Evolutionary conservation across 64 coral and sea anemone species (phyloP), one percentile per base, ranked within the genome.

Genomic region (Pocillopora damicornis): DNA sequence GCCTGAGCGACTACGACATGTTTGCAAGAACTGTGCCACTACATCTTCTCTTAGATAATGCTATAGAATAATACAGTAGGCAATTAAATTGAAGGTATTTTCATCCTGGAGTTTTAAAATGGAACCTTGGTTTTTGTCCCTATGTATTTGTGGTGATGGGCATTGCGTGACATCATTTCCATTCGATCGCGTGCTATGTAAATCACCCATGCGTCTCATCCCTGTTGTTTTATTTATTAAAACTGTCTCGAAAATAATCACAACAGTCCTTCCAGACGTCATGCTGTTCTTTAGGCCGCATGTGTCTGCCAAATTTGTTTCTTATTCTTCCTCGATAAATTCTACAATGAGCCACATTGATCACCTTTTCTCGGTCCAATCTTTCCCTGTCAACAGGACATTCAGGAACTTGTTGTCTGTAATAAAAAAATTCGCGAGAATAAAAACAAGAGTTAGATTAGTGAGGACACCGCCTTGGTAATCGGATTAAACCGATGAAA

Each of bases 311-410:
- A 37, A 45, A 82, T 42, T 66, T 17, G 37, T 65, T 16, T 16
- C 9, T 82, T 36, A 45, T 66, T 82, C 38, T 42, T 38, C 15
- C 38, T 15, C 42, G 35, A 16, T 37, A 81, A 60, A 36, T 13
- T 75, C 37, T 57, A 4, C 18, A 22, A 13, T 11, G n/a, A 56
- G 36, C 1, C 56, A 81, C 69, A 26, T 37, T 14, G 11, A 57
- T 85, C 68, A 85, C 81, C 81, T 85, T 85, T n/a, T 85, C 81
- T 72, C 63, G 81, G 72, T 85, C 81, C 38, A 85, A 85, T 25
- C 63, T 18, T 20, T 68, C 81, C 30, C 81, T 85, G 63, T 85
- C 81, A 9, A 73, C 64, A 25, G 81, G 81, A 10, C 81, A 85
- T 85, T 85, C 37, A 26, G 81, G 65, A 26, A 72, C 65, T 23